phyloP scores from a whole-genome alignment of 1,140 invertebrate genomes.

The Drosophila kikkawai region DNA sequence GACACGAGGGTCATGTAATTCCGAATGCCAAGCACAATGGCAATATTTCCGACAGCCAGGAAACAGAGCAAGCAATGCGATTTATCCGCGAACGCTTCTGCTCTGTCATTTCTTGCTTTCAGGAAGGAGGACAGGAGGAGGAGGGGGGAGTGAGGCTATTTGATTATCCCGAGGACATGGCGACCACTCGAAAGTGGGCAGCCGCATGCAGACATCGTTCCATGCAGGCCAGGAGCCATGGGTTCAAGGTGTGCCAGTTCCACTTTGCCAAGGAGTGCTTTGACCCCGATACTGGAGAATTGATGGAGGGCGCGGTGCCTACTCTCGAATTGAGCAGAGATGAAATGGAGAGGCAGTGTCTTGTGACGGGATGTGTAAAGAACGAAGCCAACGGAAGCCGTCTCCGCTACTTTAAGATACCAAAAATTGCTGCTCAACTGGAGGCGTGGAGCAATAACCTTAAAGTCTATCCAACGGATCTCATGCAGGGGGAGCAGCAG shows the following conservation, averaged over 20 bases:
- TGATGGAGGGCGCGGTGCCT: conserved; percentile 58
- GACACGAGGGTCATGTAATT: conserved; percentile 62
- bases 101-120: conserved; percentile 67
- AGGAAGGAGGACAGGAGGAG: conserved; percentile 29
- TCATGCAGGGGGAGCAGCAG: conserved; percentile 31
- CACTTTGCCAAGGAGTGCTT: conserved; percentile 67
- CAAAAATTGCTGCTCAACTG: conserved; percentile 35
- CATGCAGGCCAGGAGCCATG: conserved; percentile 72
- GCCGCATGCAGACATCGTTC: conserved; percentile 69
- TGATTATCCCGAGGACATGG: conserved; percentile 62
- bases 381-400: conserved; percentile 13
- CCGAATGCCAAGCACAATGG: conserved; percentile 67
- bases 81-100: conserved; percentile 73
- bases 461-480: conserved; percentile 17
- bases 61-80: conserved; percentile 39
- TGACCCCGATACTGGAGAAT: conserved; percentile 38
- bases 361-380: conserved; percentile 47
- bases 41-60: conserved; percentile 57
- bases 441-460: conserved; percentile 66
- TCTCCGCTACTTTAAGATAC: conserved; percentile 56
- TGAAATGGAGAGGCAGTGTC: conserved; percentile 35
- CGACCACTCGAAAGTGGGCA: conserved; percentile 64
- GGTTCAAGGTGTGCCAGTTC: conserved; percentile 64
- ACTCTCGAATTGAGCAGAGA: conserved; percentile 54
- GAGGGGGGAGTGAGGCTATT: conserved; percentile 43